Evolutionary conservation across 2,113 vertebrate species (phyloP), one percentile per base, ranked within the genome.

Genomic region (Aegotheles bennettii): DNA sequence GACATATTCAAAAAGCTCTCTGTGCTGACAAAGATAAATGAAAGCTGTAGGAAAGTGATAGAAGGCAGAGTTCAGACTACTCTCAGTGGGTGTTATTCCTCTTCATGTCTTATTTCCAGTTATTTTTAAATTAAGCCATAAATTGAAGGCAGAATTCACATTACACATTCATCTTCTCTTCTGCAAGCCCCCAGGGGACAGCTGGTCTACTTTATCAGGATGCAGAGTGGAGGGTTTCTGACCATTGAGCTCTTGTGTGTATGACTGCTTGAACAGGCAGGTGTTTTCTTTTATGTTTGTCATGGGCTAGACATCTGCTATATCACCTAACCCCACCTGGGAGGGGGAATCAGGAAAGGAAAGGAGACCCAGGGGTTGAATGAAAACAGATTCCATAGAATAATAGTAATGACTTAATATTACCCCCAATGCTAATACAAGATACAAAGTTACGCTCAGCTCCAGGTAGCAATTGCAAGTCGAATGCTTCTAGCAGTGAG

Each of bases 91-190:
- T 89, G 61, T 87, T 93, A 93, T 61, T 94, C 28, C 33, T 93
- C 74, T 93, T 95, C 84, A 87, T 87, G 45, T 95, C 95, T 96
- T 94, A 93, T 95, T 96, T 97, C 93, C 53, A 94, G 84, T 87
- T 96, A 94, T 95, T 96, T 96, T 94, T 87, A 97, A 95, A 94
- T 95, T 84, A 94, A 89, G 35, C 51, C 47, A 87, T 94, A 93
- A 94, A 92, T 90, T 16, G 38, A 92, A 64, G 68, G 47, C 76
- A 90, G 86, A 90, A 93, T 93, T 92, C 91, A 86, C 28, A 60
- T 95, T 87, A 83, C 2, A 5, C 57, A 91, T 95, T 94, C n/a
- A 87, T 94, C 84, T 94, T 24, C 20, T 64, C 7, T 81, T 82
- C 70, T 65, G 57, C 61, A 84, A 53, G 70, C 31, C 77, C 33